Percentiles rank a stretch among this genome's conserved stretches.
These are phyloP conservation scores for Naso thynnoides DNA, from an alignment of 2,797 vertebrate genomes.

Conservation along the genomic window DNA sequence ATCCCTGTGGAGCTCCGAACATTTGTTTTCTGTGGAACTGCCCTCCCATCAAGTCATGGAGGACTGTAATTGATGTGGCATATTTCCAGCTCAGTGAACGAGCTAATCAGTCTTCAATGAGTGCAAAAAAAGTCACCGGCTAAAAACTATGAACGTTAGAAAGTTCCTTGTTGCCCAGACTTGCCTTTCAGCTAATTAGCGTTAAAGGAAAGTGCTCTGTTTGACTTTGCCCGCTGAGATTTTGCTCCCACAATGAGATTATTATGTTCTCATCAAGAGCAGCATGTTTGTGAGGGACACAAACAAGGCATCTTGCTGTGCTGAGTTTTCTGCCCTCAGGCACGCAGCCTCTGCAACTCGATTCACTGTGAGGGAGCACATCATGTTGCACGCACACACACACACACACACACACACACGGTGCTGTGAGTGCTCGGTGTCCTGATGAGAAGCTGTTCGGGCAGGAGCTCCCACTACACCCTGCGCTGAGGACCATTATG, in stretches of 20 bases:
- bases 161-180: constrained; percentile 7
- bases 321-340: constrained; percentile 22
- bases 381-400: constrained; percentile 10
- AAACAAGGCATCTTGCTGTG: constrained; percentile 45
- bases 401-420: constrained; percentile 17
- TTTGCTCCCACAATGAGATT: constrained; percentile 5
- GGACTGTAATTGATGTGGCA: background rate
- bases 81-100: constrained; percentile 1
- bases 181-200: constrained; percentile 21
- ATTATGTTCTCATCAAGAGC: constrained; percentile 33
- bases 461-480: constrained; percentile 36
- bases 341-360: constrained; percentile 44
- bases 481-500: constrained; percentile 29
- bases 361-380: constrained; percentile 12
- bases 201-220: constrained; percentile 2
- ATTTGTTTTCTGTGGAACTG: constrained; percentile 23
- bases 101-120: constrained; percentile 12
- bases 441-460: constrained; percentile 51
- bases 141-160: constrained; percentile 1
- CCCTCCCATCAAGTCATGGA: background rate
- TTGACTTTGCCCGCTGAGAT: constrained; percentile 26
- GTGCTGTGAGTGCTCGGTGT: constrained; percentile 21
- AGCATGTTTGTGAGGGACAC: constrained; percentile 31
- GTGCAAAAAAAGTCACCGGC: background rate
- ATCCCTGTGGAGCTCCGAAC: background rate